These are phyloP conservation scores for Erythrocercus mccallii DNA, from an alignment of 2,113 vertebrate genomes.

Conservation along the genomic window DNA sequence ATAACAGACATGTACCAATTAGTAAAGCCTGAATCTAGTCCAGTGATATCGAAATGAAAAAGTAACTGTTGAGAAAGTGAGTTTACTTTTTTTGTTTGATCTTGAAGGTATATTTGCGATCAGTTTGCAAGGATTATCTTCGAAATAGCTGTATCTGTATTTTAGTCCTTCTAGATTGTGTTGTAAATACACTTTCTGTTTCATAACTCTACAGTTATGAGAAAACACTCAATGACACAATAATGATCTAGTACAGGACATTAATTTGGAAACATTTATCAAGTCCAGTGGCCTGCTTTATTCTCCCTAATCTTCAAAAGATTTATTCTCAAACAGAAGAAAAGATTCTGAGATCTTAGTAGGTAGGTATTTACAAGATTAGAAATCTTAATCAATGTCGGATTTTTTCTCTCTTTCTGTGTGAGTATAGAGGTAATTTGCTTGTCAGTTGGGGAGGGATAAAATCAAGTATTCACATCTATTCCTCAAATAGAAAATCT, in stretches of 20 bases:
- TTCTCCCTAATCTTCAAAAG: background rate
- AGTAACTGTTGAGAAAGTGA: background rate
- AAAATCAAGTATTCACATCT: background rate
- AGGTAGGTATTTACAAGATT: background rate
- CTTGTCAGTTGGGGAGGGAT: background rate
- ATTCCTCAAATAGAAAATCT: background rate
- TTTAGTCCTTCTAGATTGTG: conserved; percentile 29
- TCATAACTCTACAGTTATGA: conserved; percentile 18
- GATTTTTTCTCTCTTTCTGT: background rate
- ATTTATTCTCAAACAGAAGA: conserved; percentile 15
- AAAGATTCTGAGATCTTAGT: background rate
- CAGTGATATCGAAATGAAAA: conserved; percentile 20
- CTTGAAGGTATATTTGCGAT: conserved; percentile 37
- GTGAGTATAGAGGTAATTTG: background rate
- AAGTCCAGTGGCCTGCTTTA: background rate
- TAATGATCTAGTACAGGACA: background rate
- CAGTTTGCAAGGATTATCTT: conserved; percentile 21
- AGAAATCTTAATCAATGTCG: background rate
- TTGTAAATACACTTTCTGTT: conserved; percentile 53
- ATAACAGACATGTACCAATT: conserved; percentile 45
- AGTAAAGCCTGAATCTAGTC: conserved; percentile 17
- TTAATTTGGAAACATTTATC: conserved; percentile 49
- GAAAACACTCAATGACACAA: background rate
- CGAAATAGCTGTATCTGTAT: conserved; percentile 25
- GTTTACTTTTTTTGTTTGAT: conserved; percentile 33